These are phyloP conservation scores for Charanyca ferruginea DNA, from an alignment of 2,888 invertebrate genomes.

Conservation along the genomic window DNA sequence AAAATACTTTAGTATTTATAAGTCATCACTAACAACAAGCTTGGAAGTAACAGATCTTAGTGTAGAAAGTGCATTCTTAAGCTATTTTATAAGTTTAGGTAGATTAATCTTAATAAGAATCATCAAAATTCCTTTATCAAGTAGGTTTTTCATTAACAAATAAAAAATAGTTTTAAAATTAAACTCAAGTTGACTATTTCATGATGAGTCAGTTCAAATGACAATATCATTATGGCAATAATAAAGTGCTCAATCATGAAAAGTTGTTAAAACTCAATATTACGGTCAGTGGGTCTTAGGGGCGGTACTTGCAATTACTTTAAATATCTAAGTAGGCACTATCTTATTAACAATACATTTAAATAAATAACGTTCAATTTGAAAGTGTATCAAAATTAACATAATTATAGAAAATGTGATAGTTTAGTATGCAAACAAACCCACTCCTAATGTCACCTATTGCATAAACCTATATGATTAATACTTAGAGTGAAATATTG, in stretches of 20 bases:
- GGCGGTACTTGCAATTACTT: background rate
- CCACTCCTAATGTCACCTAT: background rate
- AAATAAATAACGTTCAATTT: slow-evolving; percentile 21
- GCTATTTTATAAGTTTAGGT: background rate
- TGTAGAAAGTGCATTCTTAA: slow-evolving; percentile 26
- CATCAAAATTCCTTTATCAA: background rate
- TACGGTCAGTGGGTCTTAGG: no score
- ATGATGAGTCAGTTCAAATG: background rate
- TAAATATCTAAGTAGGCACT: background rate
- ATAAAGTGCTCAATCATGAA: background rate
- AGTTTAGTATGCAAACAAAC: background rate
- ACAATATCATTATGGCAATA: background rate
- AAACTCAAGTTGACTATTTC: background rate
- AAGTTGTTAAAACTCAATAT: background rate
- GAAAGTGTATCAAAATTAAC: background rate
- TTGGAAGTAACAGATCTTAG: background rate
- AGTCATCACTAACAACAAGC: slow-evolving; percentile 4
- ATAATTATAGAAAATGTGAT: background rate
- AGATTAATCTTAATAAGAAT: slow-evolving; percentile 12
- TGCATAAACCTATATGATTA: background rate
- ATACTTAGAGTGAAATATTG: background rate
- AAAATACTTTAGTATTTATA: background rate
- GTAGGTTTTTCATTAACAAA: background rate
- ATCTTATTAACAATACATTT: background rate
- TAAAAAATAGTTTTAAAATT: background rate